These are phyloP conservation scores for Callosobruchus maculatus DNA, from an alignment of 2,888 invertebrate species.

Conservation along the genomic window DNA sequence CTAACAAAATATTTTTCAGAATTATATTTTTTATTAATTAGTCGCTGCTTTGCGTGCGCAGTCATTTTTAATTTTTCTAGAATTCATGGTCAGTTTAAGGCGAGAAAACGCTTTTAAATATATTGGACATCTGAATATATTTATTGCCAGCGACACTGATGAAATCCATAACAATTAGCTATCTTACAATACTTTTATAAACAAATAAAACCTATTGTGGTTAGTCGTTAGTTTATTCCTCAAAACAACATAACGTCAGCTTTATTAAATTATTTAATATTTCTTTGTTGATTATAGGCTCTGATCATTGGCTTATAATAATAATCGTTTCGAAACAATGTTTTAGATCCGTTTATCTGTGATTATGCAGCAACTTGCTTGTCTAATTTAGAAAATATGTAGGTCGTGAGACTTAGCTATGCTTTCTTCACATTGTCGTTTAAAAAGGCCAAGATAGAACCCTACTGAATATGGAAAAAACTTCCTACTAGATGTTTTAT, in stretches of 20 bases:
- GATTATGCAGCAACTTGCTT: neutral
- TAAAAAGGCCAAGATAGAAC: neutral
- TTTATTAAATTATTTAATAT: neutral
- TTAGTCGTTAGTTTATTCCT: neutral
- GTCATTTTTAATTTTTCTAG: too few relatives aligned
- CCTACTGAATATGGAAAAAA: neutral
- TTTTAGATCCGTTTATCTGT: neutral
- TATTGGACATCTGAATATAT: too few relatives aligned
- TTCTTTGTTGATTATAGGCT: neutral
- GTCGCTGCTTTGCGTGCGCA: too few relatives aligned
- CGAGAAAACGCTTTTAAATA: too few relatives aligned
- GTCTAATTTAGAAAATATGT: neutral
- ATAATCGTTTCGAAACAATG: neutral
- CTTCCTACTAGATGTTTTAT: neutral
- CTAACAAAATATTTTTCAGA: too few relatives aligned
- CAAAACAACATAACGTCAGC: neutral
- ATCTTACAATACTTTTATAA: neutral
- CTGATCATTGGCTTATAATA: neutral
- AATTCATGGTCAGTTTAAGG: too few relatives aligned
- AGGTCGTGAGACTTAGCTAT: neutral
- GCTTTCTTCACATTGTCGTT: neutral
- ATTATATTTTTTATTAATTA: too few relatives aligned
- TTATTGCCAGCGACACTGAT: neutral
- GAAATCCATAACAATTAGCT: neutral
- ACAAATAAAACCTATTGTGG: neutral